Percentiles rank a stretch among this genome's conserved stretches.
These are phyloP conservation scores for Eulithis testata DNA, from an alignment of 2,888 invertebrate species.

Conservation along the genomic window DNA sequence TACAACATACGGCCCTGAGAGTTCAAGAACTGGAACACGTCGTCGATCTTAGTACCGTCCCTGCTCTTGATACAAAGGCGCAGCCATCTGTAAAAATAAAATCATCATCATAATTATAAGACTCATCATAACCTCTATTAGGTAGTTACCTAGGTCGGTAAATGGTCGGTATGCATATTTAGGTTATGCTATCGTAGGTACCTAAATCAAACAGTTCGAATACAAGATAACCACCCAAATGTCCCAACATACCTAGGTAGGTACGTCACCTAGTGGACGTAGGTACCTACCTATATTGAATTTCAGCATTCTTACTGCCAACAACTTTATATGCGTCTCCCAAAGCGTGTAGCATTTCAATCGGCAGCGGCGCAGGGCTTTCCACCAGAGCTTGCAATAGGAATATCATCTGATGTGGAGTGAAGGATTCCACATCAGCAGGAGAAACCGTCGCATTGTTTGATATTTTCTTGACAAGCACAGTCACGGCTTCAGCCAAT, in stretches of 20 bases:
- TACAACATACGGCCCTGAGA: slow-evolving; percentile 96
- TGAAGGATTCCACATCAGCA: slow-evolving; percentile 83
- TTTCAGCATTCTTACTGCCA: slow-evolving; percentile 90
- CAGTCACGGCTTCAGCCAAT: slow-evolving; percentile 85
- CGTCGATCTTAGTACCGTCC: slow-evolving; percentile 87
- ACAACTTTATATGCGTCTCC: slow-evolving; percentile 86
- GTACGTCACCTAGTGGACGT: neutral
- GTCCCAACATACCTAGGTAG: too few relatives aligned
- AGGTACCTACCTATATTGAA: slow-evolving; percentile 71
- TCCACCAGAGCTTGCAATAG: slow-evolving; percentile 88
- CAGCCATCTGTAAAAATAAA: slow-evolving; percentile 85
- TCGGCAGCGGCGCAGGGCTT: slow-evolving; percentile 73
- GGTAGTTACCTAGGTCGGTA: too few relatives aligned
- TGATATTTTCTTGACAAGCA: slow-evolving; percentile 79
- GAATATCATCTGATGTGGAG: slow-evolving; percentile 87
- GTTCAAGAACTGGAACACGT: slow-evolving; percentile 91
- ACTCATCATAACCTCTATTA: too few relatives aligned
- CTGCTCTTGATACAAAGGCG: slow-evolving; percentile 90
- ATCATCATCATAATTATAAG: too few relatives aligned
- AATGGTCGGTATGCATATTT: too few relatives aligned
- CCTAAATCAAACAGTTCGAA: too few relatives aligned
- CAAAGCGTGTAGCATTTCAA: slow-evolving; percentile 76
- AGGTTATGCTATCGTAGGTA: too few relatives aligned
- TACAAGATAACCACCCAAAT: too few relatives aligned
- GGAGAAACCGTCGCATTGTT: slow-evolving; percentile 68